These are phyloP conservation scores for Polyommatus iphigenia DNA, from an alignment of 2,888 invertebrate species.

Conservation along the genomic window DNA sequence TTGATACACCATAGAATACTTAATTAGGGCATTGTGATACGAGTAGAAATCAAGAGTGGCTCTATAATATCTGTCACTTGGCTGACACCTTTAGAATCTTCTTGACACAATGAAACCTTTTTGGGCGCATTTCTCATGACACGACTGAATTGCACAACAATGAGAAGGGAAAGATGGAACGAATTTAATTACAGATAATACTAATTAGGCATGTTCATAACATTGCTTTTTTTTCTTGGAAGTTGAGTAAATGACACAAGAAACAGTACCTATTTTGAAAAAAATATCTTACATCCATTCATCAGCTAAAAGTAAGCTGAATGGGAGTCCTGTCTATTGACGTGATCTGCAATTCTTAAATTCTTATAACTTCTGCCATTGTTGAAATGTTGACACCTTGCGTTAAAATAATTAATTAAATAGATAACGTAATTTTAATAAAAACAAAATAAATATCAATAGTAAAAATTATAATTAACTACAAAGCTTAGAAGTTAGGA, in stretches of 20 bases:
- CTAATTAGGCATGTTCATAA: conserved; percentile 28
- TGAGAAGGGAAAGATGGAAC: conserved; percentile 62
- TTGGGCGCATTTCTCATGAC: conserved; percentile 57
- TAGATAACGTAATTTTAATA: neutral
- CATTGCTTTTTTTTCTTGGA: conserved; percentile 14
- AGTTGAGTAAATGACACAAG: neutral
- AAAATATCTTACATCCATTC: neutral
- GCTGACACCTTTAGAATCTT: conserved; percentile 36
- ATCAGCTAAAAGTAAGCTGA: too few species aligned
- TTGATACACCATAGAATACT: conserved; percentile 2
- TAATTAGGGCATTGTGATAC: neutral
- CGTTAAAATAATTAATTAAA: neutral
- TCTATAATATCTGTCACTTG: neutral
- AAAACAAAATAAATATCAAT: neutral
- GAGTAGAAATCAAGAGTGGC: conserved; percentile 5
- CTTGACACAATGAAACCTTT: conserved; percentile 55
- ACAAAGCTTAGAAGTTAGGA: neutral
- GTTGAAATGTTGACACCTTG: neutral
- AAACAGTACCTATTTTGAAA: neutral
- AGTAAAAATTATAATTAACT: neutral
- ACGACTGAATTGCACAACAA: conserved; percentile 57
- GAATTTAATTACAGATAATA: conserved; percentile 37
- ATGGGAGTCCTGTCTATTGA: too few species aligned
- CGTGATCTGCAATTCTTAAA: neutral
- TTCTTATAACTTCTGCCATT: neutral